A percentile compares a stretch with the other conserved stretches of the same genome.
phyloP scores from a whole-genome alignment of 35 echinoderm and acorn worm species.

The Amphiura filiformis region DNA sequence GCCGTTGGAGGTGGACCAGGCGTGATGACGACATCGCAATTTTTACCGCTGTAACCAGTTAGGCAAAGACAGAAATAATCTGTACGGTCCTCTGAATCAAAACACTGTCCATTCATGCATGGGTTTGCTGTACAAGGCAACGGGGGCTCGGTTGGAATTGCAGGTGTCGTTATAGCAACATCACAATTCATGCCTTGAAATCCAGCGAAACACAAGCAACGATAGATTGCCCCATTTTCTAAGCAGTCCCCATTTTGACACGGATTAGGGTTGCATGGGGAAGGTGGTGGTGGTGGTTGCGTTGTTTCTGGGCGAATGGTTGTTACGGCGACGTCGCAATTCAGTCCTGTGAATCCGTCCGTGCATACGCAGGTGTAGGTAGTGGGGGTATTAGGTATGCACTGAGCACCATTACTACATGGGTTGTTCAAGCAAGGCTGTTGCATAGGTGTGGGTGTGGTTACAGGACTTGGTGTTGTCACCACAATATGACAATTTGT shows the following conservation, averaged over 20 bases:
- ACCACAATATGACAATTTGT: conserved; percentile 50
- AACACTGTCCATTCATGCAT: conserved; percentile 29
- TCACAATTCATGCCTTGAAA: conserved; percentile 32
- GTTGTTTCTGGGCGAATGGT: neutral
- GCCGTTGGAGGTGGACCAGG: neutral
- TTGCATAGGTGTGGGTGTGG: neutral
- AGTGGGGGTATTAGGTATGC: conserved; percentile 13
- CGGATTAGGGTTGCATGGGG: conserved; percentile 41
- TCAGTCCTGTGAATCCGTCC: conserved; percentile 41
- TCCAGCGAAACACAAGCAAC: conserved; percentile 54
- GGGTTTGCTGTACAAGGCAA: conserved; percentile 4
- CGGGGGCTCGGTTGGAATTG: no score
- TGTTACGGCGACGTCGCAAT: conserved; percentile 63
- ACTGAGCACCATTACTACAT: conserved; percentile 62
- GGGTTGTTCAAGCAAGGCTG: conserved; percentile 59
- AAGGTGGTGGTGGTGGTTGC: neutral
- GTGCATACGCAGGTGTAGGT: conserved; percentile 67
- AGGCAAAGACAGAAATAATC: neutral
- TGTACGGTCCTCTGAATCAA: neutral
- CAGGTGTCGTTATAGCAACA: neutral
- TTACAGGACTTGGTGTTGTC: neutral
- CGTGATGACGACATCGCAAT: neutral
- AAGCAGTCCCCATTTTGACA: conserved; percentile 62
- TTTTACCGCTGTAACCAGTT: neutral
- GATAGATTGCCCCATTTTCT: conserved; percentile 43